Evolutionary conservation across 2,888 invertebrate species (phyloP), one percentile per base, ranked within the genome.

Genomic region (Nomada fabriciana): DNA sequence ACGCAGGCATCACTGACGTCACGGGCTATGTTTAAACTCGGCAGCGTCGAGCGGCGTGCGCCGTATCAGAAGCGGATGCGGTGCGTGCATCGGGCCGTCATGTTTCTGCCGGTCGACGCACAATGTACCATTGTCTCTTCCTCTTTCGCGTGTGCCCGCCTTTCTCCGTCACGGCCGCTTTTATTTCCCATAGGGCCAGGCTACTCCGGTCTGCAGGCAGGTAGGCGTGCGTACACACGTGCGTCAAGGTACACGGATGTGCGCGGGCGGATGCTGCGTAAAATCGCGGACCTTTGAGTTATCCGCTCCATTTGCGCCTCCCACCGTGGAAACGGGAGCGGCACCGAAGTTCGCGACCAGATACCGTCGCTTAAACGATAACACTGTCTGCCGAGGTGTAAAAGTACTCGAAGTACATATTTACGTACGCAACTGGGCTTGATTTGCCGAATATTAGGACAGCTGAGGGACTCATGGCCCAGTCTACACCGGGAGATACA

Each of bases 91-190:
- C 86, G 80, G 80, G 83, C 83, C 84, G 75, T 50, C 43, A 57
- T 61, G 73, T 69, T 82, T 76, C 77, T 77, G 73, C 71, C 80
- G 76, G 67, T 60, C 65, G 68, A 59, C 73, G 86, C 85, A 91
- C 91, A 91, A 91, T 90, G 89, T 90, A 70, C 90, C 90, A 91
- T 91, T 91, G 91, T 91, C 89, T 89, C 89, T 82, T 84, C 84
- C 82, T 81, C 75, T 77, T 71, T 80, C 80, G 70, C 73, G 29
- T 25, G 13, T 50, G 68, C 57, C 52, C 64, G 64, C 61, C 74
- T 82, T 84, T 73, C 77, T 73, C 82, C 78, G 74, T 71, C 64
- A 10, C 57, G 63, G 20, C 71, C 60, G 80, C 64, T 68, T 79
- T 83, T 71, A 75, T 85, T 80, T 76, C 73, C 20, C 55, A 25